Evolutionary conservation across 2,888 invertebrate genomes (phyloP).

Genomic region (Drosophila nigricruria): DNA sequence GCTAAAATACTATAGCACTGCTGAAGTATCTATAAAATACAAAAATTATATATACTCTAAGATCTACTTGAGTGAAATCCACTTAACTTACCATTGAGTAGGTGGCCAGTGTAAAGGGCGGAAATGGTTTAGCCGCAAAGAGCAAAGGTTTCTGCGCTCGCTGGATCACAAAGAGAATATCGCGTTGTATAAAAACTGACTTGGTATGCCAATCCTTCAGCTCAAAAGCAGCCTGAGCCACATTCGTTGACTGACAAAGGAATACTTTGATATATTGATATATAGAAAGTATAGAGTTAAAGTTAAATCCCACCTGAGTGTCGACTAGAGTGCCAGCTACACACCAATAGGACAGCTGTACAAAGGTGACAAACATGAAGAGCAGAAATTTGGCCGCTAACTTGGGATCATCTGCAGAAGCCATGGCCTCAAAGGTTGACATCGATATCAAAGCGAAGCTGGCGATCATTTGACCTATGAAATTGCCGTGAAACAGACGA

Average conservation of each 20-base stretch:
- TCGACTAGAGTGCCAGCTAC: slow-evolving; percentile 71
- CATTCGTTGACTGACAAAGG: slow-evolving; percentile 71
- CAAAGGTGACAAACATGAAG: slow-evolving; percentile 69
- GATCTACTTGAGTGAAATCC: too few relatives aligned
- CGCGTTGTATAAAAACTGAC: slow-evolving; percentile 60
- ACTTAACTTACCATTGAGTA: slow-evolving; percentile 73
- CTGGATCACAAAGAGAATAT: slow-evolving; percentile 75
- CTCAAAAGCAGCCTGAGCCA: slow-evolving; percentile 78
- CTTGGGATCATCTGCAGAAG: slow-evolving; percentile 65
- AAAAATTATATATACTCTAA: not conserved
- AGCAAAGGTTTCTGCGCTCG: slow-evolving; percentile 78
- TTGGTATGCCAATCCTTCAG: slow-evolving; percentile 72
- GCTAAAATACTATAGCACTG: slow-evolving; percentile 68
- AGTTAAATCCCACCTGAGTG: slow-evolving; percentile 64
- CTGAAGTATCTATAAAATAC: slow-evolving; percentile 72
- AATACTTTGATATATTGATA: too few relatives aligned
- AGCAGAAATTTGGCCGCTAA: slow-evolving; percentile 75
- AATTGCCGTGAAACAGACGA: slow-evolving; percentile 68
- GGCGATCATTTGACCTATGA: slow-evolving; percentile 73
- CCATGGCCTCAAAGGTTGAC: slow-evolving; percentile 77
- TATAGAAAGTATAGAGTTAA: not conserved
- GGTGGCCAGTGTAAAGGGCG: slow-evolving; percentile 74
- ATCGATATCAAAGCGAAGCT: slow-evolving; percentile 80
- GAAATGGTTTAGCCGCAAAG: slow-evolving; percentile 74
- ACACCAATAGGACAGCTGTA: slow-evolving; percentile 82